Evolutionary conservation across 2,888 invertebrate species (phyloP), one percentile per base, ranked within the genome.

Genomic region (Nomada lathburiana): DNA sequence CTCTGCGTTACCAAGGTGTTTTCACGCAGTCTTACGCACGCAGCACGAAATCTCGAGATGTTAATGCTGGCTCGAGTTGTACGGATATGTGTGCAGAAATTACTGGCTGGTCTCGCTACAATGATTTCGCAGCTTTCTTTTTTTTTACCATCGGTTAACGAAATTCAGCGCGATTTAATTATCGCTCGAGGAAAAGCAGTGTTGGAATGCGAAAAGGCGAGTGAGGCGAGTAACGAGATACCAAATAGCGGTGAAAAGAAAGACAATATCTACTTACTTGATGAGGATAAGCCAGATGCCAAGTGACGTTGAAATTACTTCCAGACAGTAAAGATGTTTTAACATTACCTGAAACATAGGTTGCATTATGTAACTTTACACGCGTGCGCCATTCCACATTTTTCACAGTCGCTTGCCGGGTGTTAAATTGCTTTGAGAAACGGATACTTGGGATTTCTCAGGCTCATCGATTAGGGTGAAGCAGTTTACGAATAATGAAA

Each of bases 231-330:
- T 47, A 47, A 63, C 47, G 65, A 26, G 42, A 60, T 18, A 18
- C 13, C 44, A 60, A 52, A 62, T 26, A 42, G 36, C 44, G 47
- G 26, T 60, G 42, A 71, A 13, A 11, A 29, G 16, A 52, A 42
- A 52, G 20, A 36, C 29, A 36, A 36, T 20, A 13, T 85, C 69
- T 81, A 95, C 96, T 96, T 94, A 98, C 98, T 95, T 96, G 95
- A 93, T 99, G 98, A 7, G 98, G 98, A 94, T 98, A 98, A 16
- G 98, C 98, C 90, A 98, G 95, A 94, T 98, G 98, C 98, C 98
- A 99, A 83, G 98, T 97, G 67, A 98, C 97, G 94, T 97, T 98
- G 91, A 99, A 96, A 83, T 96, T 96, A 82, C 98, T 96, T 72
- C 98, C 98, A 23, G 98, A 96, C 83, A 97, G 93, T 90, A 98